Evolutionary conservation across 2,888 invertebrate genomes (phyloP).

Genomic region (Nipponacmea schrenckii): DNA sequence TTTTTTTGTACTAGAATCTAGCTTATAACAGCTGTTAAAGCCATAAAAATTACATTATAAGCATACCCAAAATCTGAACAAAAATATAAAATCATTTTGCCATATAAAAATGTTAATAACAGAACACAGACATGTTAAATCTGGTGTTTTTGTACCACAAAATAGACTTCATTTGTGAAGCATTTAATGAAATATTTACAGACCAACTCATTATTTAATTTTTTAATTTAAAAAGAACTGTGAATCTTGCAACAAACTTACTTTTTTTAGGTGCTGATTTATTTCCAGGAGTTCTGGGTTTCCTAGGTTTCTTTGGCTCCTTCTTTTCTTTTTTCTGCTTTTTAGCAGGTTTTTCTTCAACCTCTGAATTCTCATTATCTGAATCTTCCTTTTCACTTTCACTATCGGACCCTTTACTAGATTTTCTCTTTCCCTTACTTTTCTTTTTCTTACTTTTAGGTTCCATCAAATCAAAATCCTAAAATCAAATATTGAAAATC

Average conservation of each 20-base stretch:
- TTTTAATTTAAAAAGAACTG: too few species aligned
- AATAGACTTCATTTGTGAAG: background rate
- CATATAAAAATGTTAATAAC: background rate
- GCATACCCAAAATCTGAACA: too few species aligned
- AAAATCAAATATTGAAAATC: background rate
- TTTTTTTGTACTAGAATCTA: too few species aligned
- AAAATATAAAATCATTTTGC: too few species aligned
- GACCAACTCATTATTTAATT: too few species aligned
- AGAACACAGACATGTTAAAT: too few species aligned
- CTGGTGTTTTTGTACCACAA: slow-evolving; percentile 10
- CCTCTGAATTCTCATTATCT: slow-evolving; percentile 14
- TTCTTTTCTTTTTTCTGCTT: slow-evolving; percentile 20
- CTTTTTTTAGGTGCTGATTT: slow-evolving; percentile 15
- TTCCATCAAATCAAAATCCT: slow-evolving; percentile 48
- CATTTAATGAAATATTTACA: background rate
- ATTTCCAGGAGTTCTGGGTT: slow-evolving; percentile 20
- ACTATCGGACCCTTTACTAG: slow-evolving; percentile 27
- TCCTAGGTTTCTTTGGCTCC: slow-evolving; percentile 11
- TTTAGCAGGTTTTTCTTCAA: slow-evolving; percentile 19
- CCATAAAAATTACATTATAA: too few species aligned
- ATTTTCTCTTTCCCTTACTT: slow-evolving; percentile 17
- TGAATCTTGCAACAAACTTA: background rate
- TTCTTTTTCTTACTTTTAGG: slow-evolving; percentile 15
- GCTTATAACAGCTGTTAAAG: too few species aligned
- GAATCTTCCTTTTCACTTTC: slow-evolving; percentile 30